phyloP scores from a whole-genome alignment of 2,888 invertebrate species.

The Sycophila texana region DNA sequence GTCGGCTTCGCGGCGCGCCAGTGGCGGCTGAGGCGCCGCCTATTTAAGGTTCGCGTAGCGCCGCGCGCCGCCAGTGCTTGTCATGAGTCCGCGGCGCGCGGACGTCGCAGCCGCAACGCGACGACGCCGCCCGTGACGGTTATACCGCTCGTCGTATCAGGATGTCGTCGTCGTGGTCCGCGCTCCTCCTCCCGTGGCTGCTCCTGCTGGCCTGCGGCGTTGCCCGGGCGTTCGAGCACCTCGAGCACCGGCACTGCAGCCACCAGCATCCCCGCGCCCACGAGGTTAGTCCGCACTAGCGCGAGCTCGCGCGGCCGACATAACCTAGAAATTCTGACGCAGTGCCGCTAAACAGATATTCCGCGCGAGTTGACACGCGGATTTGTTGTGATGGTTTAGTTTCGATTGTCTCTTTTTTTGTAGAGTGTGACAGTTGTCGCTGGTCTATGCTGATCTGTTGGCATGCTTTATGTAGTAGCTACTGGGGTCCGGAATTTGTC shows the following conservation, averaged over 20 bases:
- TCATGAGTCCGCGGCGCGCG: constrained; percentile 69
- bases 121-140: constrained; percentile 60
- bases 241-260: constrained; percentile 77
- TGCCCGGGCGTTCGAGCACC: constrained; percentile 10
- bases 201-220: constrained; percentile 62
- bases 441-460: no score
- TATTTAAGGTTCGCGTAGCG: constrained; percentile 49
- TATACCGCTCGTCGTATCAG: constrained; percentile 64
- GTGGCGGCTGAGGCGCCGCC: constrained; percentile 52
- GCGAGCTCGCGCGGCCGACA: constrained; percentile 5
- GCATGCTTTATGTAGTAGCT: no score
- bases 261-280: constrained; percentile 83
- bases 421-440: no score
- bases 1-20: constrained; percentile 12
- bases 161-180: constrained; percentile 64
- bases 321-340: constrained; percentile 35
- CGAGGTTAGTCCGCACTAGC: constrained; percentile 78
- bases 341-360: background rate
- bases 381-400: no score
- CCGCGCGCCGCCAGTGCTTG: constrained; percentile 67
- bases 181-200: constrained; percentile 61
- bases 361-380: no score
- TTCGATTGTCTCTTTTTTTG: no score
- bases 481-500: no score
- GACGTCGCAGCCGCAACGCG: constrained; percentile 26